These are phyloP conservation scores for Teleiodes luculella DNA, from an alignment of 2,888 invertebrate genomes.

Conservation along the genomic window DNA sequence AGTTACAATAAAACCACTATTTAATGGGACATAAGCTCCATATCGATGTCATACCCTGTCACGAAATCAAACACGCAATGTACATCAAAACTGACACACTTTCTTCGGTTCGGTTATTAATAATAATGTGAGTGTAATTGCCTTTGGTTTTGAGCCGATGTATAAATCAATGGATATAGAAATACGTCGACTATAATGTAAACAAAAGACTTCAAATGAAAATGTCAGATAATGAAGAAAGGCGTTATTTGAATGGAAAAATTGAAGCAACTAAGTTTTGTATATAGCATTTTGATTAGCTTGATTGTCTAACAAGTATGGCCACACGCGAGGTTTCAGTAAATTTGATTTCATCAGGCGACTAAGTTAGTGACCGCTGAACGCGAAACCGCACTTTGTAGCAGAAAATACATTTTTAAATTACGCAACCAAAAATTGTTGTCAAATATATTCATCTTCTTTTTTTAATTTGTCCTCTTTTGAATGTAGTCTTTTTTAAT, in stretches of 20 bases:
- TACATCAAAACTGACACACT: conserved; percentile 15
- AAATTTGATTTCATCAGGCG: background rate
- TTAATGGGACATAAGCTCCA: conserved; percentile 15
- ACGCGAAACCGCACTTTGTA: no score
- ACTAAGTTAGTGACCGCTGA: background rate
- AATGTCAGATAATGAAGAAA: no score
- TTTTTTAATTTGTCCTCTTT: no score
- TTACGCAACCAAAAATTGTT: no score
- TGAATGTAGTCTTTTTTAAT: no score
- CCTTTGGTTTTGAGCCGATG: background rate
- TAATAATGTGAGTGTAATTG: background rate
- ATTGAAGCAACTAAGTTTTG: no score
- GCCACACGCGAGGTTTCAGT: background rate
- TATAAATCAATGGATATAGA: background rate
- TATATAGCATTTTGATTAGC: background rate
- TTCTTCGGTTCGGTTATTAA: conserved; percentile 9
- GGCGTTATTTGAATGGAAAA: no score
- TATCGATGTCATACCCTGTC: conserved; percentile 19
- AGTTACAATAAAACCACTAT: conserved; percentile 15
- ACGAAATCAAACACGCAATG: conserved; percentile 19
- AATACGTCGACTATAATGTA: background rate
- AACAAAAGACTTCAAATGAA: no score
- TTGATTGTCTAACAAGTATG: background rate
- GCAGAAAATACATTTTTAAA: no score
- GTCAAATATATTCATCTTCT: no score